A percentile compares a stretch with the other conserved stretches of the same genome.
Conservation (phyloP, 2,113 vertebrate species). For the Tympanuchus pallidicinctus region DNA sequence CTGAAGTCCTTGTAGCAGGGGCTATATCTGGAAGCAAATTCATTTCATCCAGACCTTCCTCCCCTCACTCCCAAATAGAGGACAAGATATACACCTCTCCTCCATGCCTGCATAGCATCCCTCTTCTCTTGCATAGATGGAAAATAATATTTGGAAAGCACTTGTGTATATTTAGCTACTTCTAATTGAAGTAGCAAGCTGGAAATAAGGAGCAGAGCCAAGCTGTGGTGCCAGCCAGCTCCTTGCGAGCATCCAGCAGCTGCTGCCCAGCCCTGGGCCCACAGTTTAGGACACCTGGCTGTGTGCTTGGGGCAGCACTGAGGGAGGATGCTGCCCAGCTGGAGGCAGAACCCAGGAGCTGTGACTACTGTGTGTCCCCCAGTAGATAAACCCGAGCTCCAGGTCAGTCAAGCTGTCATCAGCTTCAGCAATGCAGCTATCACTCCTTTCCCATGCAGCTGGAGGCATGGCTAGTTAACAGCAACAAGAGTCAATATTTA, state of each 20-base stretch:
- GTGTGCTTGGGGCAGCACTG: not conserved
- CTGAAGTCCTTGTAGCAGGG: not conserved
- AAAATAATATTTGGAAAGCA: not conserved
- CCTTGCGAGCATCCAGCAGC: not conserved
- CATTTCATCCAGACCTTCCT: not conserved
- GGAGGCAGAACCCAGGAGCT: not conserved
- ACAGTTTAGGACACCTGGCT: not conserved
- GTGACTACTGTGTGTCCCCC: rapidly evolving
- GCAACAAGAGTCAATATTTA: not conserved
- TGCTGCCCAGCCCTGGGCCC: rapidly evolving
- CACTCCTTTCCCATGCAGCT: not conserved
- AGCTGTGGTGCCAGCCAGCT: not conserved
- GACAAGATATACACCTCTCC: not conserved
- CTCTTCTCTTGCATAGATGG: not conserved
- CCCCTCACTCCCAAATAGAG: not conserved
- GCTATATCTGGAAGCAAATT: not conserved
- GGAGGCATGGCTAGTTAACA: not conserved
- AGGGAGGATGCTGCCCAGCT: not conserved
- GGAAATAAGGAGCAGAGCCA: constrained; percentile 19
- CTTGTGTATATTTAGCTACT: constrained; percentile 45
- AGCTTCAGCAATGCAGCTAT: not conserved
- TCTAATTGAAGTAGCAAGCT: constrained; percentile 49
- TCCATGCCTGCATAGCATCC: constrained; percentile 17
- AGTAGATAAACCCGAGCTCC: not conserved
- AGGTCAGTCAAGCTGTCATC: not conserved